These are phyloP conservation scores for Hyles vespertilio DNA, from an alignment of 1,140 invertebrate genomes.

Conservation along the genomic window DNA sequence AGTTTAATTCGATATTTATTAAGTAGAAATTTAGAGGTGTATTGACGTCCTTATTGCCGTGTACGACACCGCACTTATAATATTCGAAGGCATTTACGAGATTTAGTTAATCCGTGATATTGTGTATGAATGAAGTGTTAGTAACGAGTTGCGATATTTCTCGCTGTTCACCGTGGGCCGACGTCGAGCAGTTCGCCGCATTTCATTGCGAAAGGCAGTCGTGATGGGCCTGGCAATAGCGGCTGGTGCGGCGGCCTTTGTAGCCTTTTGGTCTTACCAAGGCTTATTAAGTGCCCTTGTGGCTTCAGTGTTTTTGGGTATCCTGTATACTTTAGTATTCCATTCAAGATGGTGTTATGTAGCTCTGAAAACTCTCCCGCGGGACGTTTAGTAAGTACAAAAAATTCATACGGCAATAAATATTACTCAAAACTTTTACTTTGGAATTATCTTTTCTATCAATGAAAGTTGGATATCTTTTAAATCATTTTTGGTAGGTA, in stretches of 20 bases:
- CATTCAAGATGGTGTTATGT: slow-evolving; percentile 82
- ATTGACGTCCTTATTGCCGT: no score
- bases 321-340: slow-evolving; percentile 43
- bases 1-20: no score
- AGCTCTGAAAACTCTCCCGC: slow-evolving; percentile 80
- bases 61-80: no score
- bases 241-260: slow-evolving; percentile 34
- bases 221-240: slow-evolving; percentile 35
- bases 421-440: slow-evolving; percentile 12
- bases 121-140: background rate
- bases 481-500: no score
- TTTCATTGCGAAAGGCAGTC: slow-evolving; percentile 54
- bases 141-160: slow-evolving; percentile 1
- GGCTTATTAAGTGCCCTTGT: slow-evolving; percentile 43
- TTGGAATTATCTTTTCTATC: slow-evolving; percentile 2
- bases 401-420: slow-evolving; percentile 9
- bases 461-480: no score
- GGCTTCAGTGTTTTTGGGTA: slow-evolving; percentile 29
- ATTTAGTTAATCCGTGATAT: no score
- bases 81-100: background rate
- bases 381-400: slow-evolving; percentile 81
- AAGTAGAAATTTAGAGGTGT: no score
- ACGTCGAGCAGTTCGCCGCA: slow-evolving; percentile 49
- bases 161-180: slow-evolving; percentile 30
- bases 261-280: slow-evolving; percentile 43